phyloP scores from a whole-genome alignment of 2,113 vertebrate genomes.

The Dicrurus megarhynchus region DNA sequence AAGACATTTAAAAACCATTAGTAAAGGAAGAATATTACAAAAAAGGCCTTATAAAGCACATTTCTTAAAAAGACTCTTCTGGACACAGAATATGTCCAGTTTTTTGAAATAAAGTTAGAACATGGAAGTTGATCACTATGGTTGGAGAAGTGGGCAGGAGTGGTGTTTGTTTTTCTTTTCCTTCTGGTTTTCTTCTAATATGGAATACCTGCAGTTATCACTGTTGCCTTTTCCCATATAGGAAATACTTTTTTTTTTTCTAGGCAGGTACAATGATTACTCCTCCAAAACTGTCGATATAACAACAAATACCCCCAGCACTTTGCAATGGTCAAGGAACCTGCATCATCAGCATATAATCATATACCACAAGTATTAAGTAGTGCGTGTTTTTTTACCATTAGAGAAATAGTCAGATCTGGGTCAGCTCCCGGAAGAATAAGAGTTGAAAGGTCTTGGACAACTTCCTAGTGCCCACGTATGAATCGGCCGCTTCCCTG shows the following conservation, averaged over 20 bases:
- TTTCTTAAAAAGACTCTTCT: not conserved
- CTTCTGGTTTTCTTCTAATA: not conserved
- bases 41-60: not conserved
- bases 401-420: not conserved
- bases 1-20: not conserved
- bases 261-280: not conserved
- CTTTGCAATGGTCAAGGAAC: not conserved
- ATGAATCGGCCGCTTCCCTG: rapidly evolving
- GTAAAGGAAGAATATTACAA: not conserved
- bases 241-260: rapidly evolving
- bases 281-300: not conserved
- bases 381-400: not conserved
- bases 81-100: not conserved
- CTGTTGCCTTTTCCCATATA: not conserved
- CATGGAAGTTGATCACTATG: not conserved
- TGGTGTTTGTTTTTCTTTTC: not conserved
- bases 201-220: not conserved
- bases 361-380: not conserved
- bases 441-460: not conserved
- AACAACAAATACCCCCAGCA: not conserved
- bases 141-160: not conserved
- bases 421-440: not conserved
- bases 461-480: rapidly evolving
- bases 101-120: not conserved
- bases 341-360: not conserved